A percentile compares a stretch with the other conserved stretches of the same genome.
These are phyloP conservation scores for Spongia lamella DNA, from an alignment of 37 sponge, comb jelly and placozoan genomes.

Conservation along the genomic window DNA sequence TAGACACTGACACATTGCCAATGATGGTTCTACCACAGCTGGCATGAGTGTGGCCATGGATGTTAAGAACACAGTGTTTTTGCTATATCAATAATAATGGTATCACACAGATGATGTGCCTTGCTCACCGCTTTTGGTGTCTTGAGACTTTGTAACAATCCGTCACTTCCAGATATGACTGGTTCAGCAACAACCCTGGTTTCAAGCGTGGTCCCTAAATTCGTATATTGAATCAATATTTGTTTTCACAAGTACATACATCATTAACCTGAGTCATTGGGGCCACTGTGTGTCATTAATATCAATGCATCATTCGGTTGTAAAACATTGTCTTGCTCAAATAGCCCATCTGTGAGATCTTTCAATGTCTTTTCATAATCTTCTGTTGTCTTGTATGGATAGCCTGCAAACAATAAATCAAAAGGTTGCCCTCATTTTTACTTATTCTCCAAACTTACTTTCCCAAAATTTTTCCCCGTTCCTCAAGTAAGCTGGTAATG, in stretches of 20 bases:
- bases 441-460: slow-evolving; percentile 21
- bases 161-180: slow-evolving; percentile 24
- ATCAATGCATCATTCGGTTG: slow-evolving; percentile 53
- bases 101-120: no score
- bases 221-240: no score
- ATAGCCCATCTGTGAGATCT: slow-evolving; percentile 42
- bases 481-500: slow-evolving; percentile 65
- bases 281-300: slow-evolving; percentile 89
- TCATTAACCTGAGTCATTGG: slow-evolving; percentile 45
- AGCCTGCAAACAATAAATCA: slow-evolving; percentile 42
- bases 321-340: slow-evolving; percentile 11
- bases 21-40: slow-evolving; percentile 48
- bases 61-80: slow-evolving; percentile 53
- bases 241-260: no score
- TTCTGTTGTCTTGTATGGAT: slow-evolving; percentile 62
- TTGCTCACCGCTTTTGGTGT: slow-evolving; percentile 29
- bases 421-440: no score
- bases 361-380: slow-evolving; percentile 41
- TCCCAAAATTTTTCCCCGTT: slow-evolving; percentile 68
- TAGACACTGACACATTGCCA: slow-evolving; percentile 58
- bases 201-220: no score
- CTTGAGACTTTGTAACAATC: slow-evolving; percentile 12
- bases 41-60: slow-evolving; percentile 86
- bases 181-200: not conserved
- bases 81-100: slow-evolving; percentile 49